A percentile compares a stretch with the other conserved stretches of the same genome.
Evolutionary conservation across 1,140 invertebrate genomes (phyloP).

Genomic region (Matsumurasca onukii): DNA sequence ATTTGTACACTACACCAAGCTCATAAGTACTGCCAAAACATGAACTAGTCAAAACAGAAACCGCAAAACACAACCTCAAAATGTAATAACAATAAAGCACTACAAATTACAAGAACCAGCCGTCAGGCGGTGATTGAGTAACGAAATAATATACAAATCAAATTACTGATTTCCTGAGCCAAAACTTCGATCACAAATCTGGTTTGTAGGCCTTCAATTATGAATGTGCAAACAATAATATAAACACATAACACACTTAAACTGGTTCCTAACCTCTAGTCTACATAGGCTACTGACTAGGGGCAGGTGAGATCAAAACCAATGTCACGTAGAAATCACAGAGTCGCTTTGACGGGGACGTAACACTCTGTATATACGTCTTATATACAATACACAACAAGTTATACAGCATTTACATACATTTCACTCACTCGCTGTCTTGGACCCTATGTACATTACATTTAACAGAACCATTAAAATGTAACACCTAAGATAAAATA

Average conservation of each 20-base stretch:
- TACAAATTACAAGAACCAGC: constrained; percentile 1
- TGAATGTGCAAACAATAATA: constrained; percentile 22
- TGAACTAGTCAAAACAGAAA: background rate
- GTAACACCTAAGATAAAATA: no score
- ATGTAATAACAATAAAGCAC: background rate
- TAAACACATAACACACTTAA: constrained; percentile 14
- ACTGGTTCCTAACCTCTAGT: constrained; percentile 15
- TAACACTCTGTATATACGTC: background rate
- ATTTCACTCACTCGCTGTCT: constrained; percentile 14
- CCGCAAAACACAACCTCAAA: constrained; percentile 4
- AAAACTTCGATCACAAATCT: constrained; percentile 10
- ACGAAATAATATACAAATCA: constrained; percentile 14
- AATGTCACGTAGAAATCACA: constrained; percentile 12
- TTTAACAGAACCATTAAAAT: no score
- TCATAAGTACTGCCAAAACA: background rate
- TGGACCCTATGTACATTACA: constrained; percentile 10
- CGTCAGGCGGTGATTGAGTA: background rate
- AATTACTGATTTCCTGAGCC: constrained; percentile 18
- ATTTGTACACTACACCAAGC: constrained; percentile 10
- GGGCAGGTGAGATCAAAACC: constrained; percentile 19
- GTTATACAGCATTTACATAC: background rate
- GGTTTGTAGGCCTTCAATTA: constrained; percentile 24
- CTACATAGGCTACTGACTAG: constrained; percentile 19
- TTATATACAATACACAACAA: constrained; percentile 1
- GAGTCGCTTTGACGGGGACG: constrained; percentile 15